phyloP scores from a whole-genome alignment of 2,113 vertebrate genomes.

The Macroglossus sobrinus region DNA sequence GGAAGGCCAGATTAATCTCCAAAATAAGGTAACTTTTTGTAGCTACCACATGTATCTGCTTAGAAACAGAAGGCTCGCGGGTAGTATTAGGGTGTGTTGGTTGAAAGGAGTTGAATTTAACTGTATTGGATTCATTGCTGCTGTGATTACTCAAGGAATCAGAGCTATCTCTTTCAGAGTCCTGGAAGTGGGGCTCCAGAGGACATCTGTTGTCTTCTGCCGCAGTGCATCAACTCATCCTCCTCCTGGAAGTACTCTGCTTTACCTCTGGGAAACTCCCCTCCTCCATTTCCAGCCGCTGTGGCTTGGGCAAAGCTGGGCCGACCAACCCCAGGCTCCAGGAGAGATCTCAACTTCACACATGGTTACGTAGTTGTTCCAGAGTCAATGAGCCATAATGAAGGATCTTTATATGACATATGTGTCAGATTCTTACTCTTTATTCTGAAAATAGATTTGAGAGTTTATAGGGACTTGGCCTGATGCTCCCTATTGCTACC shows the following conservation, averaged over 20 bases:
- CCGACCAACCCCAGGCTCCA: not conserved
- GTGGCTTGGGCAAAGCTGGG: not conserved
- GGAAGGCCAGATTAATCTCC: not conserved
- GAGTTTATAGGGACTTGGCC: not conserved
- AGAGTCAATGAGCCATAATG: not conserved
- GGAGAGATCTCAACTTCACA: not conserved
- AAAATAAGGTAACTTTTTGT: not conserved
- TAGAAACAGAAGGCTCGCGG: not conserved
- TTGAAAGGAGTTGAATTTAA: conserved; percentile 9
- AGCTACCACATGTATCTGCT: not conserved
- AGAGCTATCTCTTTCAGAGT: conserved; percentile 36
- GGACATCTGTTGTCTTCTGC: not conserved
- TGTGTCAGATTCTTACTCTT: not conserved
- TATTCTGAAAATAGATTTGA: not conserved
- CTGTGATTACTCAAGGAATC: conserved; percentile 9
- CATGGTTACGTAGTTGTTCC: not conserved
- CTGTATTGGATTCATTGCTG: not conserved
- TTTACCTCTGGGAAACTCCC: not conserved
- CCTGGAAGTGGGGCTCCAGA: not conserved
- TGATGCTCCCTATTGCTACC: not conserved
- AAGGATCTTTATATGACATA: not conserved
- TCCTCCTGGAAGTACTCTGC: not conserved
- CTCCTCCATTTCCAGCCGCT: not conserved
- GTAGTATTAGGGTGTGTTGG: not conserved
- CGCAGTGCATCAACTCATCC: not conserved